Base-by-base conservation (phyloP, 2,113 vertebrate genomes). In the Diadophis punctatus region DNA sequence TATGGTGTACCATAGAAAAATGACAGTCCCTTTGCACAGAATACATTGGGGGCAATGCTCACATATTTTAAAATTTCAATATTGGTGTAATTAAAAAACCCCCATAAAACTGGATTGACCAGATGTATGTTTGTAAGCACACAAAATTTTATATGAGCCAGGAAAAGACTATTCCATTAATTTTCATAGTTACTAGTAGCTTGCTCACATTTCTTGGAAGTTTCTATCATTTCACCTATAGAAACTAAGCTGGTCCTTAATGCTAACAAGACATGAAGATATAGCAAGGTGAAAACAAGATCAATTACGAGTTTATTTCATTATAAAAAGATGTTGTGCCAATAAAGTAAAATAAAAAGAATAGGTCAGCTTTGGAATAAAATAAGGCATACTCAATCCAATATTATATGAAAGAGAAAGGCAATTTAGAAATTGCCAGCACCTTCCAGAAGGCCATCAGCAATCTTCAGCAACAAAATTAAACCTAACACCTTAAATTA, bases 321-420 rank as follows among this genome's bases (percentile, higher is more conserved):
- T 92, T 91, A 34, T 55, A 43, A 30, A 23, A 52, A 84, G 11
- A 85, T 68, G 51, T 20, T 48, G 63, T 52, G 86, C 52, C 89
- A 94, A 92, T 84, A 53, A 56, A 92, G 88, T 87, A 91, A 58
- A 92, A 92, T 74, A 89, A 55, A 92, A 92, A 68, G 85, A 51
- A 68, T 53, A 49, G 49, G 52, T 84, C 58, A 84, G 20, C 46
- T 88, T 88, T 80, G 86, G n/a, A 68, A 86, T 18, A 55, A 91
- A 91, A 91, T 51, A 52, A 56, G 80, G 80, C 87, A 27, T 39
- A 46, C 27, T 88, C 48, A 39, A 56, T 91, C 88, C 39, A 80
- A 85, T 55, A 39, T 30, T 89, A 55, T 89, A 46, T 60, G 88
- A 84, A 60, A 88, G 34, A 46, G 22, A 92, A 94, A 92, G 84